Evolutionary conservation across 2,888 invertebrate species (phyloP), one percentile per base, ranked within the genome.

Genomic region (Cheiracanthium punctorium): DNA sequence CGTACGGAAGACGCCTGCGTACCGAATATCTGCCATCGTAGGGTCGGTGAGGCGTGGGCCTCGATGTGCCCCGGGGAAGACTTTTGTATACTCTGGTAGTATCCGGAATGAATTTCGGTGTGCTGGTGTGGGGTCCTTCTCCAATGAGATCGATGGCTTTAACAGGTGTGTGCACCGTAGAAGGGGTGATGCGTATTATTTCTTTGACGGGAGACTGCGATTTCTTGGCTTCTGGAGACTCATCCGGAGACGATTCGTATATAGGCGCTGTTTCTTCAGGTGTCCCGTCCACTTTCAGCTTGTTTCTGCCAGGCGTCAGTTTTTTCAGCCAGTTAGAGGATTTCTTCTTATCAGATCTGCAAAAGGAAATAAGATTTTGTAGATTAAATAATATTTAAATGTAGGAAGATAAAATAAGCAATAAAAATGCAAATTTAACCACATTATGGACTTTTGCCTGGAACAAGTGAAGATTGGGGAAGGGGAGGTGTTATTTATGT

Each of bases 121-220:
- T 87, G 33, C 87, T 87, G 4, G 87, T 87, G 20, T 87, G 81
- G 17, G 81, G 87, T 41, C 86, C 86, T 14, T n/a, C 20, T 0
- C 33, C 52, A 2, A 20, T 43, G 10, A 74, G 24, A 32, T 85
- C 58, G 4, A 30, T 30, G 30, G n/a, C 30, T 43, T 24, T 17
- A 32, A 74, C 69, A 14, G 84, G 84, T 12, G 84, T 85, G 1
- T 65, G 48, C 17, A 24, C 30, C 32, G 71, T 24, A 28, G 71
- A 17, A 7, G 58, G 58, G 24, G 1, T 5, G 12, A 58, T 58
- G 4, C 37, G 29, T 10, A 28, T 43, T 43, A 7, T 71, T 29
- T 71, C 29, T 29, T 41, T 41, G 29, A 8, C n/a, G 8, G 43
- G 29, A 2, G 41, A 28, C 8, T 33, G 29, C 14, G n/a, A 10